Evolutionary conservation across 2,113 vertebrate species (phyloP).

Genomic region (Oncorhynchus clarkii): DNA sequence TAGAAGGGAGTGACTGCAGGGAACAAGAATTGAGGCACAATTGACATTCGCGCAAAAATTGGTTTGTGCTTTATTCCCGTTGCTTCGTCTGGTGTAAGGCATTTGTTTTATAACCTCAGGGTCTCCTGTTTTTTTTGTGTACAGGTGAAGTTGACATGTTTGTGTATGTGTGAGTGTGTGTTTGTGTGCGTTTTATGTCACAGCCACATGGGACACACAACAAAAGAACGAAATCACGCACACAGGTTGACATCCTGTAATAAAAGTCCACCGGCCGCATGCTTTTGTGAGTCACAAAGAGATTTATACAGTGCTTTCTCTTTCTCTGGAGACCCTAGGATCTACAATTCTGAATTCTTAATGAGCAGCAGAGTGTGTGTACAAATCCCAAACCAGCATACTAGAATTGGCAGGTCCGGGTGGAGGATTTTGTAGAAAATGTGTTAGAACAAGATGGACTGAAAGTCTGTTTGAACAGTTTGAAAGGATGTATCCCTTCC

Average conservation of each 20-base stretch:
- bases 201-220: background rate
- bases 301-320: background rate
- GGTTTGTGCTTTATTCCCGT: constrained; percentile 22
- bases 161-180: background rate
- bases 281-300: too few species aligned
- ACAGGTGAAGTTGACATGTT: too few species aligned
- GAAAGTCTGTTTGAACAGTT: background rate
- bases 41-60: background rate
- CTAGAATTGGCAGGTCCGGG: too few species aligned
- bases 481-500: background rate
- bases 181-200: background rate
- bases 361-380: background rate
- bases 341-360: background rate
- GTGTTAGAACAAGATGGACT: background rate
- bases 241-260: background rate
- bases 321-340: background rate
- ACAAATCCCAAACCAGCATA: too few species aligned
- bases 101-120: background rate
- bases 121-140: background rate
- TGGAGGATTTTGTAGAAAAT: background rate
- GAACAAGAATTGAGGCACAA: background rate
- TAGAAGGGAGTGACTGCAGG: too few species aligned
- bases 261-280: background rate
- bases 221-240: background rate
- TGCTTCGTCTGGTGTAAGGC: constrained; percentile 11